Evolutionary conservation across 1,140 invertebrate genomes (phyloP).

Genomic region (Agrypnia vestita): DNA sequence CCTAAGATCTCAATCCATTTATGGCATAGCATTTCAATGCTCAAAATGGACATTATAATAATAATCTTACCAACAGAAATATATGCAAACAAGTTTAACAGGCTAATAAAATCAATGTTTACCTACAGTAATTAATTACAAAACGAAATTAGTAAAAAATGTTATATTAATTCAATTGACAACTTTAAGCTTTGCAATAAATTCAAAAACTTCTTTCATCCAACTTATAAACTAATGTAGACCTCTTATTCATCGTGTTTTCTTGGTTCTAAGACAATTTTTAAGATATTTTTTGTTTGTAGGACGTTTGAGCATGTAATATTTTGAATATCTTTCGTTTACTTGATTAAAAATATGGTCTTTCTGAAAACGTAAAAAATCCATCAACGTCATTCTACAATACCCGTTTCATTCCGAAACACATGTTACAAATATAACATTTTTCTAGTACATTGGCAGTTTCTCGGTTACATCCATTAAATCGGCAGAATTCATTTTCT

Average conservation of each 20-base stretch:
- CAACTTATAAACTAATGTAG: no score
- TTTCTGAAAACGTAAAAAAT: neutral
- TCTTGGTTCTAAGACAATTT: no score
- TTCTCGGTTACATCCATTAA: neutral
- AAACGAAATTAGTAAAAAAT: slow-evolving; percentile 19
- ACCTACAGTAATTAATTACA: slow-evolving; percentile 13
- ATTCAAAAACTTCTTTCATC: slow-evolving; percentile 6
- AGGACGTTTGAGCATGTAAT: no score
- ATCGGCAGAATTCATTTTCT: no score
- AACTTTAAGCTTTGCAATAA: slow-evolving; percentile 34
- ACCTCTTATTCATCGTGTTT: no score
- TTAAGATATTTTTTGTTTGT: no score
- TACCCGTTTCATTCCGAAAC: slow-evolving; percentile 42
- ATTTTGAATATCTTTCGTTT: no score
- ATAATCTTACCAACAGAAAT: slow-evolving; percentile 39
- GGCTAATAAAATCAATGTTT: slow-evolving; percentile 45
- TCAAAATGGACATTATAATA: neutral
- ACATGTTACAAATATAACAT: slow-evolving; percentile 4
- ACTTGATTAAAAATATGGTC: no score
- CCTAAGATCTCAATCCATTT: slow-evolving; percentile 15
- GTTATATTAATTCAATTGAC: slow-evolving; percentile 28
- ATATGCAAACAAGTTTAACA: slow-evolving; percentile 46
- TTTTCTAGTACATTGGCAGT: slow-evolving; percentile 3
- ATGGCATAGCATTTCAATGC: slow-evolving; percentile 34
- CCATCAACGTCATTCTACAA: slow-evolving; percentile 2